Percentiles rank a stretch among this genome's conserved stretches.
phyloP scores from a whole-genome alignment of 2,888 invertebrate genomes.

The Homarus gammarus region DNA sequence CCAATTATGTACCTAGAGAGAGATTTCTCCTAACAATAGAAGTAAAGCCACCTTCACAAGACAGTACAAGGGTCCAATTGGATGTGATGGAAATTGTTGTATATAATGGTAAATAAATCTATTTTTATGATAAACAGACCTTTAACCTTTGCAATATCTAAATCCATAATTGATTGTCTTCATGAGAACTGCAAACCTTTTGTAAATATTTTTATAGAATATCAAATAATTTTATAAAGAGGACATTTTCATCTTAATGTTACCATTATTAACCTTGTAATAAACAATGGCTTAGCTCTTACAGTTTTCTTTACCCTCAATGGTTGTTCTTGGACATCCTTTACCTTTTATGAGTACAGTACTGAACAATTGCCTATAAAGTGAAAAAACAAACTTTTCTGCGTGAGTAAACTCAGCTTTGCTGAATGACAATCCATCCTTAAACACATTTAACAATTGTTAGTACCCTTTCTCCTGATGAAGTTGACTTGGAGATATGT shows the following conservation, averaged over 20 bases:
- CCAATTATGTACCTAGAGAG: background rate
- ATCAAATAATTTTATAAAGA: constrained; percentile 46
- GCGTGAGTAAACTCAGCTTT: no score
- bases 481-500: no score
- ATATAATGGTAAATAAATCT: constrained; percentile 21
- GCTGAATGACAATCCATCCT: no score
- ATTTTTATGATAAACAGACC: constrained; percentile 30
- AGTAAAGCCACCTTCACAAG: constrained; percentile 7
- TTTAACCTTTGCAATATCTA: constrained; percentile 23
- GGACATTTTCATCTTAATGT: constrained; percentile 34
- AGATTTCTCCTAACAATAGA: background rate
- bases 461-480: no score
- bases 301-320: background rate
- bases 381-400: no score
- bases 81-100: constrained; percentile 26
- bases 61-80: constrained; percentile 38
- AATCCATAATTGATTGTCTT: background rate
- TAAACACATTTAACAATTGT: no score
- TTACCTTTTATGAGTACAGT: no score
- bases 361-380: no score
- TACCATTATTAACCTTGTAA: constrained; percentile 54
- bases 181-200: constrained; percentile 16
- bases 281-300: constrained; percentile 40
- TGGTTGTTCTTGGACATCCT: no score
- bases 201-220: constrained; percentile 59